These are phyloP conservation scores for Arge pagana DNA, from an alignment of 2,888 invertebrate species.

Conservation along the genomic window DNA sequence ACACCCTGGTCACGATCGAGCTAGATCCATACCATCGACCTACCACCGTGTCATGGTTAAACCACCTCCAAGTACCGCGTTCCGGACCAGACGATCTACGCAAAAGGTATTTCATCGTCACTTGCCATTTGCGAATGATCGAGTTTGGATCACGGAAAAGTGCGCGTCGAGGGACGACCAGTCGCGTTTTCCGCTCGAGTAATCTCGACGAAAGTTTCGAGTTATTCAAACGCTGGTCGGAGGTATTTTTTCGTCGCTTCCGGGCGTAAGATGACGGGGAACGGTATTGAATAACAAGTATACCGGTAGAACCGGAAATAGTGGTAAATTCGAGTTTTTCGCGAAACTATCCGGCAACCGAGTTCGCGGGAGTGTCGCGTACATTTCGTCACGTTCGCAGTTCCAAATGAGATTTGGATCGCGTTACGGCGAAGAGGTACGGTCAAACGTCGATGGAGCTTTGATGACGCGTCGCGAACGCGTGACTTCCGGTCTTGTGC, in stretches of 20 bases:
- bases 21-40: constrained; percentile 52
- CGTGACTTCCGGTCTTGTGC: constrained; percentile 47
- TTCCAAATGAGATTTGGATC: constrained; percentile 16
- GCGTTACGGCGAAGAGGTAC: constrained; percentile 4
- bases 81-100: neutral
- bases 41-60: constrained; percentile 25
- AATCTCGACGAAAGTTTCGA: too few relatives aligned
- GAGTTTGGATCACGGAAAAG: constrained; percentile 19
- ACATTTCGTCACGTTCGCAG: neutral
- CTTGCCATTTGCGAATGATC: constrained; percentile 39
- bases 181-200: too few relatives aligned
- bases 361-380: too few relatives aligned
- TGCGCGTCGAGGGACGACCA: neutral
- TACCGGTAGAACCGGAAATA: neutral
- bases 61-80: constrained; percentile 34
- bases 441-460: neutral
- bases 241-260: too few relatives aligned
- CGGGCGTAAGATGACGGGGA: too few relatives aligned
- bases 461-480: neutral
- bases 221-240: too few relatives aligned
- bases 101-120: constrained; percentile 28
- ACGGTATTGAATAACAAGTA: neutral
- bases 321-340: neutral
- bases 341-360: neutral
- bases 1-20: constrained; percentile 48